Evolutionary conservation across 23 tunicate species (phyloP).

Genomic region (Trididemnum miniatum): DNA sequence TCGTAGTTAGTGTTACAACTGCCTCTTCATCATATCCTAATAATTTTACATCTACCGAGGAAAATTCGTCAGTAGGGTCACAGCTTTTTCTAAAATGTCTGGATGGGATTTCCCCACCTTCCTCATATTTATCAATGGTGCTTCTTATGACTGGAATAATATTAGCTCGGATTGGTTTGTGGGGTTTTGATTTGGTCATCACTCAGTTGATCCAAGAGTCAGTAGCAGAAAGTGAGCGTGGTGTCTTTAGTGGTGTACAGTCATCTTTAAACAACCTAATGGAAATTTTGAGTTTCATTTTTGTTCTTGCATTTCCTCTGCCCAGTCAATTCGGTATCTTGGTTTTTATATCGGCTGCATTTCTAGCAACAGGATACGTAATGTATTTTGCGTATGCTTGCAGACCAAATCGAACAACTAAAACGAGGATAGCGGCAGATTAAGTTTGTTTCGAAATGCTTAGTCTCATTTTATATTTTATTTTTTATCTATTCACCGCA

Average conservation of each 20-base stretch:
- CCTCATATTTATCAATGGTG: slow-evolving; percentile 60
- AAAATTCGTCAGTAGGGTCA: not conserved
- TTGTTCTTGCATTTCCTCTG: slow-evolving; percentile 54
- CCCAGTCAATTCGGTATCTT: slow-evolving; percentile 79
- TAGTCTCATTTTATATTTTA: no score
- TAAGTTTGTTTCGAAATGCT: no score
- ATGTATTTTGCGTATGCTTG: slow-evolving; percentile 47
- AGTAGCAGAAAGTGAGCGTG: slow-evolving; percentile 66
- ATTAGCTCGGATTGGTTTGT: slow-evolving; percentile 77
- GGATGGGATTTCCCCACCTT: slow-evolving; percentile 55
- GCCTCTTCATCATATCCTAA: not conserved
- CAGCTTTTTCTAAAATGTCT: slow-evolving; percentile 60
- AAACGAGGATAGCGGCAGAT: no score
- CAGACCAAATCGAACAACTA: not conserved
- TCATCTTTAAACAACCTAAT: slow-evolving; percentile 66
- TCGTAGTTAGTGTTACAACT: no score
- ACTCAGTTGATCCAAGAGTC: slow-evolving; percentile 84
- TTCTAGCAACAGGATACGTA: slow-evolving; percentile 42
- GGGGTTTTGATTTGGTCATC: slow-evolving; percentile 84
- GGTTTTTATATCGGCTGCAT: slow-evolving; percentile 49
- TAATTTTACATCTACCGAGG: not conserved
- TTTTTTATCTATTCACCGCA: no score
- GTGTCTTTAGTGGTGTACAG: slow-evolving; percentile 79
- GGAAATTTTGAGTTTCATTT: slow-evolving; percentile 61
- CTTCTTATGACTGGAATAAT: slow-evolving; percentile 62